Conservation (phyloP, 1,140 invertebrate species). For the Drosophila melanogaster region DNA sequence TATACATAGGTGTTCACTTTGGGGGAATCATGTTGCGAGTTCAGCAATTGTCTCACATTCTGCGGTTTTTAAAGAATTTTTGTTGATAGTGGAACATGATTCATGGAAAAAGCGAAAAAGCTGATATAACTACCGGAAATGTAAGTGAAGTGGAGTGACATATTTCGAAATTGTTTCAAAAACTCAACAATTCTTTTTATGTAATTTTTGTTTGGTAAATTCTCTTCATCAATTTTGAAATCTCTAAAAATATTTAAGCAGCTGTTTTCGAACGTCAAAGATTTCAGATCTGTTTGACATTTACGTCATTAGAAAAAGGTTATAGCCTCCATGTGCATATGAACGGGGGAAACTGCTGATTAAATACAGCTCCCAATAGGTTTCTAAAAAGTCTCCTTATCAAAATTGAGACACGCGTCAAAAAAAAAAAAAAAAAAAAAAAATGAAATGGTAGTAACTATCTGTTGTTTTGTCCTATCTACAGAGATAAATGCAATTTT, state of each 20-base stretch:
- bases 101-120: conserved; percentile 1
- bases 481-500: conserved; percentile 18
- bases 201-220: background rate
- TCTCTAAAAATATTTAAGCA: conserved; percentile 39
- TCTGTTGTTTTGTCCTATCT: conserved; percentile 19
- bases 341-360: conserved; percentile 24
- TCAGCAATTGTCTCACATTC: background rate
- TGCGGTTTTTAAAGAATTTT: conserved; percentile 6
- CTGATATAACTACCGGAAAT: conserved; percentile 7
- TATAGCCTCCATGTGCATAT: background rate
- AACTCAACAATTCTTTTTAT: background rate
- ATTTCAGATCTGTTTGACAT: conserved; percentile 4
- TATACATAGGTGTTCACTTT: conserved; percentile 5
- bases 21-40: background rate
- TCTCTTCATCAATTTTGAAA: background rate
- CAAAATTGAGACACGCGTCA: background rate
- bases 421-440: background rate
- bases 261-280: conserved; percentile 22
- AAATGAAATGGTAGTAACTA: conserved; percentile 12
- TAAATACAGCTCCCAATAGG: conserved; percentile 10
- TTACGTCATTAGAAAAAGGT: conserved; percentile 23
- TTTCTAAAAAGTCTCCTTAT: conserved; percentile 1
- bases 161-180: no score
- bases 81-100: conserved; percentile 19
- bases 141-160: background rate